phyloP scores from a whole-genome alignment of 2,797 vertebrate genomes.

The Macropus fuliginosus region DNA sequence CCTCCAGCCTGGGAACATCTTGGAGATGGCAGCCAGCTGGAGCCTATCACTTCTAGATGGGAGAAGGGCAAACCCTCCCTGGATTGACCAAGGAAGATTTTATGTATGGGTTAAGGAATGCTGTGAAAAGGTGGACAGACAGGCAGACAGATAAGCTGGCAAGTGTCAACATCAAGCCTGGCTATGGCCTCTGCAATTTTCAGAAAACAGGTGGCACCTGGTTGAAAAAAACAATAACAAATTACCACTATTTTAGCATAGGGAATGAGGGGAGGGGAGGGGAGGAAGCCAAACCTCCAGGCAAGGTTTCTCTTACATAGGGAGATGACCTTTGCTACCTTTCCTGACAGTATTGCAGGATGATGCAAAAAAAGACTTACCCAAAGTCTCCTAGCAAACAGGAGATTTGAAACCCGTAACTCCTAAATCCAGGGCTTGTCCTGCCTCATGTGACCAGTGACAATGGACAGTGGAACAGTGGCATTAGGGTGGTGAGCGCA shows the following conservation, averaged over 20 bases:
- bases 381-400: neutral
- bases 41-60: neutral
- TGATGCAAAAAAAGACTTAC: neutral
- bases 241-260: neutral
- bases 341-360: neutral
- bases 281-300: neutral
- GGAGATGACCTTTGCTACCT: neutral
- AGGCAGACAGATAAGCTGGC: neutral
- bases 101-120: neutral
- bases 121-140: neutral
- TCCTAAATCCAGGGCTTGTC: neutral
- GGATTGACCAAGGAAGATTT: neutral
- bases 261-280: neutral
- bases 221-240: neutral
- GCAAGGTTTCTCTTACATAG: neutral
- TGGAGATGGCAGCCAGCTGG: too few species aligned
- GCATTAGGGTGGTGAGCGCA: too few species aligned
- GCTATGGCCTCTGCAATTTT: neutral
- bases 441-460: too few species aligned
- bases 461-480: neutral
- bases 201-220: neutral
- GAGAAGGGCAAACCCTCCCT: neutral
- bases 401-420: neutral
- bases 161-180: neutral
- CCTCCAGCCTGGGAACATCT: neutral